Evolutionary conservation across 2,797 vertebrate genomes (phyloP).

Genomic region (Sebastes itinus): DNA sequence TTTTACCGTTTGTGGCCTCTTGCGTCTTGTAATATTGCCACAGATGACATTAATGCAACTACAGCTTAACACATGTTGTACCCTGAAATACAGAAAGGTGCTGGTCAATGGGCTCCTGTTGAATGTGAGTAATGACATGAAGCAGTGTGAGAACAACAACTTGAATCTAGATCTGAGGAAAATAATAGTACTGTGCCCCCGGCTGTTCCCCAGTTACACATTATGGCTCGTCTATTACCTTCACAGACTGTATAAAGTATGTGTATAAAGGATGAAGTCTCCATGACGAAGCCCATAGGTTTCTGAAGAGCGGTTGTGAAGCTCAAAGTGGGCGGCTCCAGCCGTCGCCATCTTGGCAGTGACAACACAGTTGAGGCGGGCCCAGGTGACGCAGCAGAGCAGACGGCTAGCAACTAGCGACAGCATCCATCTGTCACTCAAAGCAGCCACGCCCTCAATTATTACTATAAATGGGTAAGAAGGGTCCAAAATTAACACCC

Average conservation of each 20-base stretch:
- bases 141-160: not conserved
- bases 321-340: not conserved
- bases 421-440: too few species aligned
- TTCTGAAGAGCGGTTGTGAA: not conserved
- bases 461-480: too few species aligned
- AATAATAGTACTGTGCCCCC: not conserved
- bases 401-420: not conserved
- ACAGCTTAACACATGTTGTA: not conserved
- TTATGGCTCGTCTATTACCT: not conserved
- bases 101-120: not conserved
- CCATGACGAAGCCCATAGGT: not conserved
- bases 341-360: not conserved
- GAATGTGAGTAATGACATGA: not conserved
- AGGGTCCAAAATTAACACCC: too few species aligned
- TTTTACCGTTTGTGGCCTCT: not conserved
- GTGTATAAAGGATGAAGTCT: not conserved
- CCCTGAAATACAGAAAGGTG: not conserved
- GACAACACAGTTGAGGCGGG: not conserved
- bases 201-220: rapidly evolving
- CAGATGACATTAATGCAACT: not conserved
- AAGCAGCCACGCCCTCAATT: too few species aligned
- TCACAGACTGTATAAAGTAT: not conserved
- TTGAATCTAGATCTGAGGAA: not conserved
- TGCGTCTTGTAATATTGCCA: not conserved
- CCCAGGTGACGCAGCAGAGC: not conserved